A percentile compares a stretch with the other conserved stretches of the same genome.
These are phyloP conservation scores for Okamejei kenojei DNA, from an alignment of 2,797 vertebrate genomes.

Conservation along the genomic window DNA sequence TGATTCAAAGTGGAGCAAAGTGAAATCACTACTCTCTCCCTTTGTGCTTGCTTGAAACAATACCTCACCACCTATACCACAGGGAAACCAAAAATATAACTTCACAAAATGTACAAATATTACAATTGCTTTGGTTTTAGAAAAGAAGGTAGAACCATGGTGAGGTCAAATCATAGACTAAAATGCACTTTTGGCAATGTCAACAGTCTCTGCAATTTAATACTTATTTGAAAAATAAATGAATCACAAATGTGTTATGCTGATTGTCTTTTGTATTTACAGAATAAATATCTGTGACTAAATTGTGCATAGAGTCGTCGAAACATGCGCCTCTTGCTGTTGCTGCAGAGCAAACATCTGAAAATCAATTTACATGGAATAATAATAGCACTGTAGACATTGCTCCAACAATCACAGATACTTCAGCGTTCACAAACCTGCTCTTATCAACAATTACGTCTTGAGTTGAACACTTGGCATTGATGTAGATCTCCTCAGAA, in stretches of 20 bases:
- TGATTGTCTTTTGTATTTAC: background rate
- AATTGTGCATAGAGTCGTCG: background rate
- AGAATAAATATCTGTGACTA: background rate
- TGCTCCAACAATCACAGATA: background rate
- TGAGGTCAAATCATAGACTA: background rate
- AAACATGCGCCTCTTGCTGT: background rate
- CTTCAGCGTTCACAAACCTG: background rate
- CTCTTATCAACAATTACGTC: background rate
- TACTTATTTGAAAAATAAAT: background rate
- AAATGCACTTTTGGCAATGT: background rate
- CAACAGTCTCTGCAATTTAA: background rate
- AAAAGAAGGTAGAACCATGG: background rate
- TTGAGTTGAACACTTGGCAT: background rate
- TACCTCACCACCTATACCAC: too few species aligned
- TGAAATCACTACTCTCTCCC: background rate
- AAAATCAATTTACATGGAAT: background rate
- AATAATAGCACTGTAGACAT: background rate
- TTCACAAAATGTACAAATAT: background rate
- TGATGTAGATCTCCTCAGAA: background rate
- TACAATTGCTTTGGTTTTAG: background rate
- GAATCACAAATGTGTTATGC: background rate
- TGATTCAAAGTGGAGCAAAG: background rate
- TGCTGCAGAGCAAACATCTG: background rate
- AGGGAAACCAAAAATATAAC: background rate
- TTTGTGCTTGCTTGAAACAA: background rate